Conservation (phyloP, 2,113 vertebrate species). For the Sus scrofa region T2T-Sscrofa CM000823.6:1570001-1570500, state of each 20-base stretch:
- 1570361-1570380: constrained; percentile 94
- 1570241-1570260: background rate
- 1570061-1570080: constrained; percentile 96
- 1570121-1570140: background rate
- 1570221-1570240: background rate
- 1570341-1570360: constrained; percentile 93
- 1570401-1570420: fast-evolving
- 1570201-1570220: fast-evolving
- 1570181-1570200: background rate
- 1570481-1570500: background rate
- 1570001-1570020: constrained; percentile 89
- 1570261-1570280: no score
- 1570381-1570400: constrained; percentile 95
- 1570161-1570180: background rate
- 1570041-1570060: constrained; percentile 92
- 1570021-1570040: constrained; percentile 92
- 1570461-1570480: fast-evolving
- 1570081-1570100: fast-evolving
- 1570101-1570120: no score
- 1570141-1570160: background rate
- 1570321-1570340: constrained; percentile 90
- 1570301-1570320: constrained; percentile 73
- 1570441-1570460: background rate
- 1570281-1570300: fast-evolving
- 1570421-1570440: no score